Conservation (phyloP, 2,797 vertebrate species). For the Clarias pachynema region DNA sequence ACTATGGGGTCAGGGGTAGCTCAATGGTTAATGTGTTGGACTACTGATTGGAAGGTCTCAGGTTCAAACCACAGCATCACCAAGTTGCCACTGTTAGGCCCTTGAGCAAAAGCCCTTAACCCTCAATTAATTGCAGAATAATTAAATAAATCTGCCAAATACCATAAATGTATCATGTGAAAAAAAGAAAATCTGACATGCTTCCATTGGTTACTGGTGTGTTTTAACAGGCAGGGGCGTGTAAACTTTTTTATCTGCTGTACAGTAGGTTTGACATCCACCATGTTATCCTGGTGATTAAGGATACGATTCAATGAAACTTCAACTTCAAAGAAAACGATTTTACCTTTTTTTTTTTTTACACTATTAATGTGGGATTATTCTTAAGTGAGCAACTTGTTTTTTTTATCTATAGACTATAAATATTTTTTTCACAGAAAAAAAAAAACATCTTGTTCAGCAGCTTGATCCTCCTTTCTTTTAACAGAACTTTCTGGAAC, state of each 20-base stretch:
- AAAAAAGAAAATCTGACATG: not conserved
- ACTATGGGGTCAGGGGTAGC: too few species aligned
- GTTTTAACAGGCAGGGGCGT: not conserved
- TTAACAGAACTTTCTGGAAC: conserved; percentile 25
- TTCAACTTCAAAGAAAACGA: not conserved
- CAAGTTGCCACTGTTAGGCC: too few species aligned
- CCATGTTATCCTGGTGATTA: not conserved
- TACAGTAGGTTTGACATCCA: not conserved
- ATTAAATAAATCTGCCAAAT: too few species aligned
- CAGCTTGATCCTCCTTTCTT: not conserved
- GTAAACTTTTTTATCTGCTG: not conserved
- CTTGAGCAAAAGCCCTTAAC: too few species aligned
- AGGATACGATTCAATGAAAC: too few species aligned
- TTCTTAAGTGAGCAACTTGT: not conserved
- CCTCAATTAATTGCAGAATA: too few species aligned
- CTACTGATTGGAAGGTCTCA: too few species aligned
- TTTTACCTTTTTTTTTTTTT: not conserved
- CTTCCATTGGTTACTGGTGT: not conserved
- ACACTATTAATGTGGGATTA: not conserved
- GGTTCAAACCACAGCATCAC: too few species aligned
- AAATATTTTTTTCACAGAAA: not conserved
- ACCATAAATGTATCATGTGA: too few species aligned
- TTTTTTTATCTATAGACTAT: not conserved
- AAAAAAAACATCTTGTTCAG: too few species aligned
- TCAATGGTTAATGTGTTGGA: too few species aligned